These are phyloP conservation scores for Ianthella basta DNA, from an alignment of 37 sponge, comb jelly and placozoan genomes.

Conservation along the genomic window DNA sequence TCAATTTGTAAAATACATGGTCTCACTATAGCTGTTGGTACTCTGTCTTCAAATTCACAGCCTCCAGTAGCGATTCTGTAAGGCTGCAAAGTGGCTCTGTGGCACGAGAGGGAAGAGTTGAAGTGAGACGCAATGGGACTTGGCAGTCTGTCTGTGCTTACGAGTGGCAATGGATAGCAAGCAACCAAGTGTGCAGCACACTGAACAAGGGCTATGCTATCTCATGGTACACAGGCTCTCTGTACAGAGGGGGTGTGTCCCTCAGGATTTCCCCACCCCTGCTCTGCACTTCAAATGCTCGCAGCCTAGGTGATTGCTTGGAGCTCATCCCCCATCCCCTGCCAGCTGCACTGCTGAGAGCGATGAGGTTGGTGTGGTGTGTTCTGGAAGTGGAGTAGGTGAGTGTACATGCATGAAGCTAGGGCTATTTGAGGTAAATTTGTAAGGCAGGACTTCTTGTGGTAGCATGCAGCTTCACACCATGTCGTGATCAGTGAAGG, in stretches of 20 bases:
- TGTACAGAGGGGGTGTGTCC: neutral
- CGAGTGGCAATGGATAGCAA: neutral
- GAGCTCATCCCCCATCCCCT: neutral
- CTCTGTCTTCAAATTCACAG: too few relatives aligned
- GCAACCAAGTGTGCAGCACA: neutral
- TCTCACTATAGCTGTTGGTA: too few relatives aligned
- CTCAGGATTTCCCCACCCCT: slow-evolving; percentile 5
- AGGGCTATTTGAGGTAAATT: neutral
- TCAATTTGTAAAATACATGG: too few relatives aligned
- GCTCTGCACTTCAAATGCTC: neutral
- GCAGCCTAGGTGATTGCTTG: neutral
- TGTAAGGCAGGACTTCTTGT: too few relatives aligned
- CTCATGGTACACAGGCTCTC: neutral
- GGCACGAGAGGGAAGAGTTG: slow-evolving; percentile 7
- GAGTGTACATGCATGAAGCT: neutral
- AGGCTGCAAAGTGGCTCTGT: neutral
- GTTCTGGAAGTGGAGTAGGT: neutral
- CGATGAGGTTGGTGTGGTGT: slow-evolving; percentile 20
- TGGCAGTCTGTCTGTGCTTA: slow-evolving; percentile 16
- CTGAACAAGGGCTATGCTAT: neutral
- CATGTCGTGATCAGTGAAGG: too few relatives aligned
- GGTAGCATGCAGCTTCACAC: too few relatives aligned
- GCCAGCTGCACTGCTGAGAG: neutral
- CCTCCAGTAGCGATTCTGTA: too few relatives aligned
- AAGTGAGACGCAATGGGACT: slow-evolving; percentile 4